A percentile compares a stretch with the other conserved stretches of the same genome.
phyloP scores from a whole-genome alignment of 2,797 vertebrate species.

The Pangasius larnaudii region DNA sequence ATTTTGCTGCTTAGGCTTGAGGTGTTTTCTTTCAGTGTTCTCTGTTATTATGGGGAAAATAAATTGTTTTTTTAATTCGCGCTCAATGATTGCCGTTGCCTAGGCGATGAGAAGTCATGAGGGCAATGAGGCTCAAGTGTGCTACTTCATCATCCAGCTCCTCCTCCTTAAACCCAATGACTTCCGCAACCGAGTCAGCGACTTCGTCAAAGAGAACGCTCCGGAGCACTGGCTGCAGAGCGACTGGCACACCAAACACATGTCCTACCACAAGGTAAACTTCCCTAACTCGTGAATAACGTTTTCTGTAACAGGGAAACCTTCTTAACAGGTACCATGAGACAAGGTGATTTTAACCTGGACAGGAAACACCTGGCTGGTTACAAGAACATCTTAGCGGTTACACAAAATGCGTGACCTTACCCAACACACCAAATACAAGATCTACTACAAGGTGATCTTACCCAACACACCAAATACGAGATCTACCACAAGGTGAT shows the following conservation, averaged over 20 bases:
- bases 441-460: background rate
- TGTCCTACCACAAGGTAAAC: constrained; percentile 96
- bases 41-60: background rate
- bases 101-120: constrained; percentile 99
- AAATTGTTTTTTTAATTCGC: background rate
- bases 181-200: constrained; percentile 96
- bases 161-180: constrained; percentile 96
- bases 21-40: background rate
- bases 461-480: background rate
- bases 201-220: constrained; percentile 98
- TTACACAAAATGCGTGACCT: background rate
- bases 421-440: background rate
- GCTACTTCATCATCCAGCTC: constrained; percentile 98
- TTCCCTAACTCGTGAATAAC: background rate
- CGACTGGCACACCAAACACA: constrained; percentile 99
- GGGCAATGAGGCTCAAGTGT: constrained; percentile 98
- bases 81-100: background rate
- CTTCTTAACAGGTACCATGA: background rate
- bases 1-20: background rate
- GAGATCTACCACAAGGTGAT: background rate
- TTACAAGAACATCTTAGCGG: background rate
- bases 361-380: background rate
- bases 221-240: constrained; percentile 99
- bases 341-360: background rate
- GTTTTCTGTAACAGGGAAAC: background rate